These are phyloP conservation scores for Hydrotaea diabolus DNA, from an alignment of 2,888 invertebrate species.

Conservation along the genomic window DNA sequence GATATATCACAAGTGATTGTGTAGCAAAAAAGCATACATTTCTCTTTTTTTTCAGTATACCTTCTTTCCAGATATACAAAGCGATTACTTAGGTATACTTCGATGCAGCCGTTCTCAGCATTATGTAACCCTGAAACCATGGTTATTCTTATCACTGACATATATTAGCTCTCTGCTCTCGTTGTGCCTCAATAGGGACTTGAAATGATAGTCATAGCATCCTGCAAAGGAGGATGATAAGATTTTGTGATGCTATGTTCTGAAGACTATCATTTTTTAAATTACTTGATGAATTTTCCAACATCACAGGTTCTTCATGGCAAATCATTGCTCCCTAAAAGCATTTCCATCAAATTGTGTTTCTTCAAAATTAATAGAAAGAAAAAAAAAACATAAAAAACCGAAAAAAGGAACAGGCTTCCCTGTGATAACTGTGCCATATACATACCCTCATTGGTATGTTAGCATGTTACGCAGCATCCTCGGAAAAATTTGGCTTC, in stretches of 20 bases:
- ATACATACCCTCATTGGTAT: background rate
- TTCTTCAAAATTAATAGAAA: too few species aligned
- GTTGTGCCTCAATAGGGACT: too few species aligned
- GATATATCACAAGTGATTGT: background rate
- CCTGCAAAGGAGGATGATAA: too few species aligned
- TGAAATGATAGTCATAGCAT: too few species aligned
- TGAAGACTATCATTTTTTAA: too few species aligned
- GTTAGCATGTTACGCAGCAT: background rate
- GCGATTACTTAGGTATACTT: background rate
- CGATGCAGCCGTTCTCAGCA: background rate
- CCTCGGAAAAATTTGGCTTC: background rate
- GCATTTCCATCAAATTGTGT: too few species aligned
- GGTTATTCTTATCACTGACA: conserved; percentile 4
- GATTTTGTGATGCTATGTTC: too few species aligned
- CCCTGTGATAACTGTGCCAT: background rate
- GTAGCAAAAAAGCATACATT: background rate
- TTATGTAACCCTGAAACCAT: background rate
- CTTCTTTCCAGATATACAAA: background rate
- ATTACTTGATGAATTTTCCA: too few species aligned
- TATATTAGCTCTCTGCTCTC: too few species aligned
- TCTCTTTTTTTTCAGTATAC: background rate
- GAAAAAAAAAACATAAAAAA: too few species aligned
- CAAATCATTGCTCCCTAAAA: too few species aligned
- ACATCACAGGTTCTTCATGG: too few species aligned
- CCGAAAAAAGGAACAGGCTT: background rate